Percentiles rank a stretch among this genome's conserved stretches.
Conservation (phyloP, 2,888 invertebrate species). For the Achlya flavicornis region DNA sequence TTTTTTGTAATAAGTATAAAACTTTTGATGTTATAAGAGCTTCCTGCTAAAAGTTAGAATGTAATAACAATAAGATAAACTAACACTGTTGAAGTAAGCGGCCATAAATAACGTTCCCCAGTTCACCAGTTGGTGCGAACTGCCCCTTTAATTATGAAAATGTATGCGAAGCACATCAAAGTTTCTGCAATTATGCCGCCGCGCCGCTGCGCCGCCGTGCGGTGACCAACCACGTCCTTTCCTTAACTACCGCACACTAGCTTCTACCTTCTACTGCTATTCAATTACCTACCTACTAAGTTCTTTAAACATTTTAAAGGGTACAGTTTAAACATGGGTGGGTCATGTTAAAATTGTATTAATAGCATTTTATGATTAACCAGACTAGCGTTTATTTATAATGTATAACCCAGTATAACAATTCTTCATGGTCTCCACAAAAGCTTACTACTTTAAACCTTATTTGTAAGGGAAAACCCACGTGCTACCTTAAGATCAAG, state of each 20-base stretch:
- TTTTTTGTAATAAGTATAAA: no score
- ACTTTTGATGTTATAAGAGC: no score
- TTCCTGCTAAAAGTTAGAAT: constrained; percentile 35
- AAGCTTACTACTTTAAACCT: no score
- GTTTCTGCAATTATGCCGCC: constrained; percentile 80
- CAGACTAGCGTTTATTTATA: no score
- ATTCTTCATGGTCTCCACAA: no score
- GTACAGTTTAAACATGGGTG: no score
- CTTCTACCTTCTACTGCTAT: constrained; percentile 70
- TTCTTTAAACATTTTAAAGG: constrained; percentile 60
- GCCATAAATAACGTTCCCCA: constrained; percentile 71
- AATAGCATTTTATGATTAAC: no score
- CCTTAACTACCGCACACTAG: constrained; percentile 66
- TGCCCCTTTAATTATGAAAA: constrained; percentile 82
- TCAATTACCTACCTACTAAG: constrained; percentile 67
- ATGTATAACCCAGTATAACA: no score
- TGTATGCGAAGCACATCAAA: constrained; percentile 82
- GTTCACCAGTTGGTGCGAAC: constrained; percentile 72
- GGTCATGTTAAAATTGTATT: constrained; percentile 21
- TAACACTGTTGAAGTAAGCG: constrained; percentile 50
- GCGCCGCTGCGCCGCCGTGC: constrained; percentile 50
- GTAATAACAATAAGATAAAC: constrained; percentile 29
- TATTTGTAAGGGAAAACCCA: no score
- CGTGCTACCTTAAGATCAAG: constrained; percentile 16
- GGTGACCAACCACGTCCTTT: constrained; percentile 69